Percentiles rank a stretch among this genome's conserved stretches.
Evolutionary conservation across 2,113 vertebrate genomes (phyloP).

Genomic region (Channa argus): DNA sequence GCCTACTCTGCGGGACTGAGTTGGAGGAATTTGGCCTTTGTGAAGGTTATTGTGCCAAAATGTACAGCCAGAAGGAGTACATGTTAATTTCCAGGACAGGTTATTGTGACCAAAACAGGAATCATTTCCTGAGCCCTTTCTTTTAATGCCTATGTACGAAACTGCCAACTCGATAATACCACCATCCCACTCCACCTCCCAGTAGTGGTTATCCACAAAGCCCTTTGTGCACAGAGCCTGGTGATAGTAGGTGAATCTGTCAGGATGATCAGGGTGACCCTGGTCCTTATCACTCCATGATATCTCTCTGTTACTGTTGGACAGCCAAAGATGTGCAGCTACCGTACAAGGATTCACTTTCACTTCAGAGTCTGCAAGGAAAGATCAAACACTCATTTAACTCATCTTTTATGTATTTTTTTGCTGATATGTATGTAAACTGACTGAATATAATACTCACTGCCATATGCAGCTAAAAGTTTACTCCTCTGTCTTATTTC

Average conservation of each 20-base stretch:
- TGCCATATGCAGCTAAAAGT: neutral
- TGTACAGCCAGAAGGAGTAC: slow-evolving; percentile 65
- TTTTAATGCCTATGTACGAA: slow-evolving; percentile 78
- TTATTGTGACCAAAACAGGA: slow-evolving; percentile 85
- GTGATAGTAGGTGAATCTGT: slow-evolving; percentile 61
- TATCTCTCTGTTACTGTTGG: slow-evolving; percentile 48
- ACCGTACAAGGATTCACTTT: slow-evolving; percentile 70
- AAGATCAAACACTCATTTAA: slow-evolving; percentile 4
- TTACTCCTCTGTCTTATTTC: neutral
- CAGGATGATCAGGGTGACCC: slow-evolving; percentile 51
- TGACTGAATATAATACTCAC: neutral
- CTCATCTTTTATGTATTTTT: neutral
- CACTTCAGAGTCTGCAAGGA: neutral
- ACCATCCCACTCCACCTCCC: slow-evolving; percentile 75
- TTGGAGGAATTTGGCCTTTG: slow-evolving; percentile 63
- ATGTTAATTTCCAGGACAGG: slow-evolving; percentile 87
- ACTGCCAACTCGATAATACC: slow-evolving; percentile 82
- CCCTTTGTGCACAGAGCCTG: slow-evolving; percentile 59
- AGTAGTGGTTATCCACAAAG: slow-evolving; percentile 56
- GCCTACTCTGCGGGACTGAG: slow-evolving; percentile 72
- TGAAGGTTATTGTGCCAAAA: slow-evolving; percentile 84
- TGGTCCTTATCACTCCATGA: slow-evolving; percentile 31
- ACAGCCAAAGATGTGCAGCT: slow-evolving; percentile 53
- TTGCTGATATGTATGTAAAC: neutral
- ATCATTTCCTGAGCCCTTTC: slow-evolving; percentile 62